phyloP scores from a whole-genome alignment of 2,113 vertebrate species.

The Chrysemys picta region DNA sequence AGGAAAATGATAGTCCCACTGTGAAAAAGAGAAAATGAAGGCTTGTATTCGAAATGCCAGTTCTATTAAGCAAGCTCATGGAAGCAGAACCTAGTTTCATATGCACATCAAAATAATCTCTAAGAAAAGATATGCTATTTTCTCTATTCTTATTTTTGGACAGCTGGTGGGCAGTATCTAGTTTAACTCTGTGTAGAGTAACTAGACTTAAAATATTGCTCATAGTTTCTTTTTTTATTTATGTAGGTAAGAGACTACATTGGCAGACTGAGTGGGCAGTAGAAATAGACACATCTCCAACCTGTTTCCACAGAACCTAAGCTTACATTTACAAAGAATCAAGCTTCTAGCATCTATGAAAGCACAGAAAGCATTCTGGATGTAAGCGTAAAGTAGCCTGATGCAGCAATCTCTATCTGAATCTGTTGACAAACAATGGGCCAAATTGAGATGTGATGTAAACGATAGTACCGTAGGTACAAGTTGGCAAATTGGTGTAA shows the following conservation, averaged over 20 bases:
- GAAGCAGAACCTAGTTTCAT: constrained; percentile 47
- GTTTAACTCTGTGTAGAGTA: constrained; percentile 68
- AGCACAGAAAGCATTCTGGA: not conserved
- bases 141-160: constrained; percentile 47
- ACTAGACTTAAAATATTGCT: constrained; percentile 72
- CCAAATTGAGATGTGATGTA: constrained; percentile 28
- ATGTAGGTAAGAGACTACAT: constrained; percentile 36
- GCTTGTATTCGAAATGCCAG: not conserved
- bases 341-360: constrained; percentile 10
- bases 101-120: not conserved
- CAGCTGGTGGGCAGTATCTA: constrained; percentile 64
- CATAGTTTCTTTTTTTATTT: constrained; percentile 53
- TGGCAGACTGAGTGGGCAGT: constrained; percentile 70
- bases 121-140: constrained; percentile 24
- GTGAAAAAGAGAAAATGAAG: not conserved
- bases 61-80: constrained; percentile 35
- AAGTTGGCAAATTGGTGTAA: constrained; percentile 7
- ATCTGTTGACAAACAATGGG: constrained; percentile 42
- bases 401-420: not conserved
- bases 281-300: constrained; percentile 55
- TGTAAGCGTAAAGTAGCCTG: not conserved
- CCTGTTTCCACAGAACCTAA: constrained; percentile 12
- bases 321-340: not conserved
- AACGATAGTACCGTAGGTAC: constrained; percentile 16
- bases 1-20: constrained; percentile 35